Conservation (phyloP, 2,113 vertebrate species). For the Chiloscyllium plagiosum region DNA sequence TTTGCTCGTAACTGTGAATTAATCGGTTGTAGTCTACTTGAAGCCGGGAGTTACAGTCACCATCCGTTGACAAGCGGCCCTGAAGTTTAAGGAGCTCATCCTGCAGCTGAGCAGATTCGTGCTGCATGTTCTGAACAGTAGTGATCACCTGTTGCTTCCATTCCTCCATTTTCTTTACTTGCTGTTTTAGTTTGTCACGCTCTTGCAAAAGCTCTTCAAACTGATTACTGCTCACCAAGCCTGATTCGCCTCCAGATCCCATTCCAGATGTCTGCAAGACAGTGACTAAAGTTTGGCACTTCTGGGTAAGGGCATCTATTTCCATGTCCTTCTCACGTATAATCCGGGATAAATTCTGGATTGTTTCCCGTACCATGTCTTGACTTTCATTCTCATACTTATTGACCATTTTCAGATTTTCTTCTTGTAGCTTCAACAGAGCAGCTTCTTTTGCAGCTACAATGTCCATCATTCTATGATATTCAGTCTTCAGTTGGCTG, state of each 20-base stretch:
- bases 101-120: slow-evolving; percentile 87
- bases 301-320: slow-evolving; percentile 90
- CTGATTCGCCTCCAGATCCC: slow-evolving; percentile 50
- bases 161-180: slow-evolving; percentile 97
- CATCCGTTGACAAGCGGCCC: slow-evolving; percentile 75
- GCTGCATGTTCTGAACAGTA: slow-evolving; percentile 95
- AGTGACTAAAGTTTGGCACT: slow-evolving; percentile 85
- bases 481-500: slow-evolving; percentile 82
- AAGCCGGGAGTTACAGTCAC: slow-evolving; percentile 74
- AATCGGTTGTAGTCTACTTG: slow-evolving; percentile 82
- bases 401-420: slow-evolving; percentile 72
- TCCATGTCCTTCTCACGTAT: slow-evolving; percentile 97
- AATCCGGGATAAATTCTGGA: slow-evolving; percentile 93
- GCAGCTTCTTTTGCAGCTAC: slow-evolving; percentile 84
- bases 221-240: slow-evolving; percentile 86
- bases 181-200: slow-evolving; percentile 83
- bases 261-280: slow-evolving; percentile 73
- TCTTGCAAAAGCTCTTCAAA: slow-evolving; percentile 93
- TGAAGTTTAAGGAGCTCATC: slow-evolving; percentile 85
- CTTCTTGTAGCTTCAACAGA: slow-evolving; percentile 79
- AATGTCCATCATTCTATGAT: slow-evolving; percentile 84
- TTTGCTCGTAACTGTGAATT: slow-evolving; percentile 87
- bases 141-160: slow-evolving; percentile 98
- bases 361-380: slow-evolving; percentile 92
- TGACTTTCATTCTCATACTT: slow-evolving; percentile 77